These are phyloP conservation scores for Speoplatyrhinus poulsoni DNA, from an alignment of 2,113 vertebrate genomes.

Conservation along the genomic window DNA sequence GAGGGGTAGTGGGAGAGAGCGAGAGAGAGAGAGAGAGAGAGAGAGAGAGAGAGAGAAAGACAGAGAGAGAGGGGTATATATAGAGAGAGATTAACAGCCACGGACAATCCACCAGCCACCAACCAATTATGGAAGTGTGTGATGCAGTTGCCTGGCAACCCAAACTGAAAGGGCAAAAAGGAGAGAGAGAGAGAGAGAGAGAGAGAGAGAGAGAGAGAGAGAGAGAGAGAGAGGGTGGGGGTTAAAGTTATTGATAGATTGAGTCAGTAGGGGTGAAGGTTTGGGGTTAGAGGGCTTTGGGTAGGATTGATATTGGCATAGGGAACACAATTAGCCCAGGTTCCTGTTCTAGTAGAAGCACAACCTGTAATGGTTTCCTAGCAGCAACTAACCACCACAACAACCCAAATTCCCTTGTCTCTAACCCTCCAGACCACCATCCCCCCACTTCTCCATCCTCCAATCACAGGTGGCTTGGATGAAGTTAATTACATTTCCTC, in stretches of 20 bases:
- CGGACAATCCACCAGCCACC: constrained; percentile 66
- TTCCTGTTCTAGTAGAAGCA: no score
- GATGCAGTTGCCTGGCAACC: constrained; percentile 72
- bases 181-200: not conserved
- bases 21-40: constrained; percentile 55
- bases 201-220: not conserved
- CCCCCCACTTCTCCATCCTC: not conserved
- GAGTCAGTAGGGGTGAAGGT: constrained; percentile 35
- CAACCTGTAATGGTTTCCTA: no score
- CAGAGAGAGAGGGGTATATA: constrained; percentile 13
- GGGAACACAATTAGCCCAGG: not conserved
- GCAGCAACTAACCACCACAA: no score
- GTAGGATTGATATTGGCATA: constrained; percentile 4
- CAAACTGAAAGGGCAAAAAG: constrained; percentile 52
- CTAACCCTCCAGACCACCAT: not conserved
- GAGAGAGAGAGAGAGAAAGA: constrained; percentile 48
- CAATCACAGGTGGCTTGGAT: not conserved
- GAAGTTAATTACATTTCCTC: constrained; percentile 20
- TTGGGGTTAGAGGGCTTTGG: constrained; percentile 28
- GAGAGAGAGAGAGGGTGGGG: constrained; percentile 41
- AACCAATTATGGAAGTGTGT: constrained; percentile 67
- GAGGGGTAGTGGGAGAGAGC: constrained; percentile 38
- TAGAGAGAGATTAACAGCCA: constrained; percentile 58
- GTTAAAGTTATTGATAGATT: constrained; percentile 17
- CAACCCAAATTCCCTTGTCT: not conserved